Conservation (phyloP, 2,113 vertebrate genomes). For the Crocuta crocuta region DNA sequence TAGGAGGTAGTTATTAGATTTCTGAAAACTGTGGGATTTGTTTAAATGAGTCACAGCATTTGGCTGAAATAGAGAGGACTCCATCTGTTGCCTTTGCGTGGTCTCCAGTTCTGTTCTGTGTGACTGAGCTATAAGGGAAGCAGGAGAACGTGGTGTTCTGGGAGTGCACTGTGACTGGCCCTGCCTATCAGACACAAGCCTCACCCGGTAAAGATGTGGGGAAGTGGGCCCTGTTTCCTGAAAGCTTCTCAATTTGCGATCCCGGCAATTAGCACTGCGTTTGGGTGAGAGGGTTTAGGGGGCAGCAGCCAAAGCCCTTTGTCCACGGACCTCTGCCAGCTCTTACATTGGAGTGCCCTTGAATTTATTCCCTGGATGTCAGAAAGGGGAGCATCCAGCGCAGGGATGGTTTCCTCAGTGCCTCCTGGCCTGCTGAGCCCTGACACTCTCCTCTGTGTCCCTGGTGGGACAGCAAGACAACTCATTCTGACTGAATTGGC, state of each 20-base stretch:
- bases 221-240: not conserved
- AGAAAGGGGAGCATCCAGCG: not conserved
- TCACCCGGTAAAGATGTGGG: not conserved
- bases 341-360: not conserved
- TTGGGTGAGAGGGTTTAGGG: not conserved
- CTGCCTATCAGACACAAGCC: not conserved
- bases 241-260: not conserved
- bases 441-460: not conserved
- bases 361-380: not conserved
- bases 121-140: slow-evolving; percentile 53
- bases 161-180: not conserved
- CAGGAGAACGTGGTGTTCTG: slow-evolving; percentile 59
- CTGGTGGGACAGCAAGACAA: not conserved
- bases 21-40: slow-evolving; percentile 70
- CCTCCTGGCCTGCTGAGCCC: not conserved
- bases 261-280: not conserved
- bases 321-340: not conserved
- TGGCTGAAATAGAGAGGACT: slow-evolving; percentile 77
- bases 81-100: slow-evolving; percentile 80
- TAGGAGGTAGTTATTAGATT: slow-evolving; percentile 68
- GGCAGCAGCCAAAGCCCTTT: not conserved
- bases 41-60: slow-evolving; percentile 80
- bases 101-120: slow-evolving; percentile 63
- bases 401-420: not conserved
- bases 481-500: not conserved